phyloP scores from a whole-genome alignment of 2,888 invertebrate genomes.

The Tetheella fluctuosa region DNA sequence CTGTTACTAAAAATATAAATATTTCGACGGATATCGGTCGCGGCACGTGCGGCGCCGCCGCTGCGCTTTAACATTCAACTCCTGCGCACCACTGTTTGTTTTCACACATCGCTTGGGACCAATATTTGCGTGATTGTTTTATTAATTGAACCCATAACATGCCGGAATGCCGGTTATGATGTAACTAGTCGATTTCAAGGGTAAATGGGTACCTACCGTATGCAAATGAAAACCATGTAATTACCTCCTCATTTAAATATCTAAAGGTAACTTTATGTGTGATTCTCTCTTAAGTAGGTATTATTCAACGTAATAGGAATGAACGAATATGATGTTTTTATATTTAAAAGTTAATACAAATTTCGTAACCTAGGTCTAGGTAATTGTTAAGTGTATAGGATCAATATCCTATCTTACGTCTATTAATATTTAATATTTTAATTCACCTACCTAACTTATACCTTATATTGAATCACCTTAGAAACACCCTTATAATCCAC shows the following conservation, averaged over 20 bases:
- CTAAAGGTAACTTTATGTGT: not conserved
- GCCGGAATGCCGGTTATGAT: constrained; percentile 48
- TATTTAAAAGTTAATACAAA: too few relatives aligned
- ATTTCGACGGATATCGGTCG: constrained; percentile 64
- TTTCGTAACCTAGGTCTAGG: too few relatives aligned
- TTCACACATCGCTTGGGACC: constrained; percentile 57
- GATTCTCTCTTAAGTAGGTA: not conserved
- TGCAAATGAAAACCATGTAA: not conserved
- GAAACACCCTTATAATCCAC: too few relatives aligned
- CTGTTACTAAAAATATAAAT: constrained; percentile 74
- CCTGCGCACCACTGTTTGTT: constrained; percentile 68
- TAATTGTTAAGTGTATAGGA: too few relatives aligned
- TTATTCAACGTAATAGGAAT: too few relatives aligned
- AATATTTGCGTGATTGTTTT: constrained; percentile 69
- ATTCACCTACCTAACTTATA: too few relatives aligned
- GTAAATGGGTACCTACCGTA: constrained; percentile 21
- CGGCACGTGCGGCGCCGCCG: constrained; percentile 72
- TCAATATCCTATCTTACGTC: too few relatives aligned
- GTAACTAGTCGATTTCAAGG: constrained; percentile 40
- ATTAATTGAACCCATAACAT: constrained; percentile 52
- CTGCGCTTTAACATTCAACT: constrained; percentile 70
- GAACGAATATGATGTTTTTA: not conserved
- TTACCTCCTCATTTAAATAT: constrained; percentile 6
- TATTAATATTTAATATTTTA: too few relatives aligned
- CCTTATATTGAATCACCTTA: too few relatives aligned